Percentiles rank a stretch among this genome's conserved stretches.
Conservation (phyloP, 2,888 invertebrate species). For the Drosophila colorata region DNA sequence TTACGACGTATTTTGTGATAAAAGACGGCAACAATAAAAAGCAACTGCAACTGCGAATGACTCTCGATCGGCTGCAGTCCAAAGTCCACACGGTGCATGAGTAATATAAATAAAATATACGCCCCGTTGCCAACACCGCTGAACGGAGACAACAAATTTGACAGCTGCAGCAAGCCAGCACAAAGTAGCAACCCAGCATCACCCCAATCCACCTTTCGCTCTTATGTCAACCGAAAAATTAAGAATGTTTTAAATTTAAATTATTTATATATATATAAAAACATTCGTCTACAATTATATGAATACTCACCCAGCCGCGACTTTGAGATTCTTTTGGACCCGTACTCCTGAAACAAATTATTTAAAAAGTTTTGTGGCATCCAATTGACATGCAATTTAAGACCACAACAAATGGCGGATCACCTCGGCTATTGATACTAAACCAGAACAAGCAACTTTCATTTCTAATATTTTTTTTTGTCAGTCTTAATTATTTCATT, state of each 20-base stretch:
- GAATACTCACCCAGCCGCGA: no score
- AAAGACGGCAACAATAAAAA: slow-evolving; percentile 34
- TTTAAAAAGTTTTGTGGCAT: no score
- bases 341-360: no score
- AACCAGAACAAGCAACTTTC: no score
- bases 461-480: no score
- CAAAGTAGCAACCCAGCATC: slow-evolving; percentile 18
- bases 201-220: not conserved
- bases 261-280: not conserved
- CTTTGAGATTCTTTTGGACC: no score
- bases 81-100: slow-evolving; percentile 71
- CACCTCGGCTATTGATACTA: no score
- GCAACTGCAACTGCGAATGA: slow-evolving; percentile 15
- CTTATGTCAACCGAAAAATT: not conserved
- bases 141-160: not conserved
- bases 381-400: no score
- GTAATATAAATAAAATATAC: slow-evolving; percentile 51
- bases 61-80: slow-evolving; percentile 34
- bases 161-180: not conserved
- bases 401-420: no score
- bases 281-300: no score
- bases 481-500: not conserved
- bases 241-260: not conserved
- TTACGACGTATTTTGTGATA: slow-evolving; percentile 49
- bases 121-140: slow-evolving; percentile 24